Evolutionary conservation across 2,113 vertebrate species (phyloP).

Genomic region (Fukomys damarensis): DNA sequence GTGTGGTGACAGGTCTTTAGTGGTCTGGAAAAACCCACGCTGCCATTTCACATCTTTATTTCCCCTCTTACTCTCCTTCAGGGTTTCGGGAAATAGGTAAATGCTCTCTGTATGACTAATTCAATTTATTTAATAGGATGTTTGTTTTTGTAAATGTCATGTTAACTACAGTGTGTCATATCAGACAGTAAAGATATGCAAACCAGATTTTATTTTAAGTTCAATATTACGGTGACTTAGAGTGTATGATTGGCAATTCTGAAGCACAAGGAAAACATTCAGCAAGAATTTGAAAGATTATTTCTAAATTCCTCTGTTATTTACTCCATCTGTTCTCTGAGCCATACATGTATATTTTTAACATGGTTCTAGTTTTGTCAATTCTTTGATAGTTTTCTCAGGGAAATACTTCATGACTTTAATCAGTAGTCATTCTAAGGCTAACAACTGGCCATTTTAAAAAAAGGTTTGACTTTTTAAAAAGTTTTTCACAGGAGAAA

Average conservation of each 20-base stretch:
- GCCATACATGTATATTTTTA: constrained; percentile 31
- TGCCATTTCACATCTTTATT: background rate
- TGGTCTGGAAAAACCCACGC: background rate
- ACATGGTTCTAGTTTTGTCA: constrained; percentile 9
- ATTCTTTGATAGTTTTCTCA: constrained; percentile 58
- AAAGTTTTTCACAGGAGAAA: constrained; percentile 46
- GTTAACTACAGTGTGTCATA: constrained; percentile 74
- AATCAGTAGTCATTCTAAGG: background rate
- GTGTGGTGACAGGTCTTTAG: background rate
- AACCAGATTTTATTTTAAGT: constrained; percentile 77
- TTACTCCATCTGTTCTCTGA: constrained; percentile 72
- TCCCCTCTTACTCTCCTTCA: background rate
- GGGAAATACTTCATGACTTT: background rate
- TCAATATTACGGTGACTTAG: constrained; percentile 76
- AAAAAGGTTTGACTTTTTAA: too few species aligned
- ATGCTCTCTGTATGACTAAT: constrained; percentile 62
- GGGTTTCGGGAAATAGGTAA: constrained; percentile 51
- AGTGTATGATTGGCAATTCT: constrained; percentile 39
- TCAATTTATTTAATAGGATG: constrained; percentile 70
- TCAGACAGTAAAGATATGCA: constrained; percentile 69
- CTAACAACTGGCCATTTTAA: background rate
- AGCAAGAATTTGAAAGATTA: constrained; percentile 40
- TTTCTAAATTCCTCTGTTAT: constrained; percentile 71
- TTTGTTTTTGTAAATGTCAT: constrained; percentile 77
- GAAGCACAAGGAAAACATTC: constrained; percentile 64